Evolutionary conservation across 1,140 invertebrate species (phyloP).

Genomic region (Aradophagus sp.): DNA sequence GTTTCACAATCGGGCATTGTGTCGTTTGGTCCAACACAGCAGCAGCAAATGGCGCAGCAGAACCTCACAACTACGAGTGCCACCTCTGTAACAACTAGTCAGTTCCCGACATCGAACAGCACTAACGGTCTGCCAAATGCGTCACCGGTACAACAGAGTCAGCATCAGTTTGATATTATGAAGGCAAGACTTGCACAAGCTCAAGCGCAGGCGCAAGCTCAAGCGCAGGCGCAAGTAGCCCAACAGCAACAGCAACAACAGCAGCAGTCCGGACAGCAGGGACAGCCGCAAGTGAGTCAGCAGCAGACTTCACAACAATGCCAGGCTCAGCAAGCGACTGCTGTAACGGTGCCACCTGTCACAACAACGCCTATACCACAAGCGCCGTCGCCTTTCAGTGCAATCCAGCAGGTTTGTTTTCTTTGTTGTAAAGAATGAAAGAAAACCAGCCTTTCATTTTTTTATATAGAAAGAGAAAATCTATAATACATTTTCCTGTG

Average conservation of each 20-base stretch:
- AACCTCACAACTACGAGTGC: too few relatives aligned
- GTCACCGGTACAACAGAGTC: too few relatives aligned
- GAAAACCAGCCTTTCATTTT: too few relatives aligned
- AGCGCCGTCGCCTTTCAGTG: conserved; percentile 73
- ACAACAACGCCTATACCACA: conserved; percentile 70
- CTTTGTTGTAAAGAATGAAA: too few relatives aligned
- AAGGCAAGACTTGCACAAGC: conserved; percentile 75
- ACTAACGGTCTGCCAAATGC: conserved; percentile 74
- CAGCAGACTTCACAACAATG: conserved; percentile 52
- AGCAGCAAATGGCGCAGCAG: conserved; percentile 75
- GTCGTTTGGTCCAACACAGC: conserved; percentile 79
- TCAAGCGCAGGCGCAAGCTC: too few relatives aligned
- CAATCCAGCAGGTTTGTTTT: too few relatives aligned
- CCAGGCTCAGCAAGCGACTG: conserved; percentile 60
- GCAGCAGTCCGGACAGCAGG: neutral
- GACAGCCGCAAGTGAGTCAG: conserved; percentile 53
- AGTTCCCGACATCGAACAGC: conserved; percentile 74
- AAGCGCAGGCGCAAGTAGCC: conserved; percentile 38
- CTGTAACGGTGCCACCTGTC: conserved; percentile 61
- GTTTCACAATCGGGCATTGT: too few relatives aligned
- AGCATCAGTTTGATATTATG: too few relatives aligned
- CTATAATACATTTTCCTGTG: too few relatives aligned
- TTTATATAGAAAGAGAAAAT: too few relatives aligned
- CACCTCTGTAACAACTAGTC: too few relatives aligned
- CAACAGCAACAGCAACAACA: conserved; percentile 59